These are phyloP conservation scores for Chascanopsetta lugubris DNA, from an alignment of 2,113 vertebrate genomes.

Conservation along the genomic window DNA sequence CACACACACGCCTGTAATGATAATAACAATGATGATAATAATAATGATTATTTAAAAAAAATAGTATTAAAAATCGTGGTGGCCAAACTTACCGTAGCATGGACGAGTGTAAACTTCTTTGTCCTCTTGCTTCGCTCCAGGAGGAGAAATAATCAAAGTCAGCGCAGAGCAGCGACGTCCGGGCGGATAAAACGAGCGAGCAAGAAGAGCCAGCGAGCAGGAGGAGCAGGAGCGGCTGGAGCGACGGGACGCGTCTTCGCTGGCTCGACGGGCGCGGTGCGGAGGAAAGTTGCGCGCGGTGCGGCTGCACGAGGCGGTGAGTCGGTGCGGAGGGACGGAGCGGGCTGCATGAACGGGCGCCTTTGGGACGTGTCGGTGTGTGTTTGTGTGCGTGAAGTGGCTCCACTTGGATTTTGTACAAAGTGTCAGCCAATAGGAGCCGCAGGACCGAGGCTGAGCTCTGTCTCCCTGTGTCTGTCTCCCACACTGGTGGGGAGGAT, in stretches of 20 bases:
- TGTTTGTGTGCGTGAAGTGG: constrained; percentile 76
- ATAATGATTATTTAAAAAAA: no score
- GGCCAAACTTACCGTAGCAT: constrained; percentile 47
- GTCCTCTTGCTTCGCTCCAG: constrained; percentile 57
- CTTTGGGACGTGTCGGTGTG: constrained; percentile 78
- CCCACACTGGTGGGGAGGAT: constrained; percentile 88
- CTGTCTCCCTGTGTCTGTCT: constrained; percentile 78
- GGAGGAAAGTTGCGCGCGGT: constrained; percentile 52
- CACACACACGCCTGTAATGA: no score
- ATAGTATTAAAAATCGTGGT: no score
- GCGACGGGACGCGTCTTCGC: constrained; percentile 32
- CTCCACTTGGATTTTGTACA: constrained; percentile 83
- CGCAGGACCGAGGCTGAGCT: constrained; percentile 85
- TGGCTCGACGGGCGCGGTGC: constrained; percentile 17
- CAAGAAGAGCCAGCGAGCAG: constrained; percentile 4
- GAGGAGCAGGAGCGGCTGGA: not conserved
- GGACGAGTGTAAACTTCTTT: constrained; percentile 55
- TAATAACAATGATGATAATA: constrained; percentile 6
- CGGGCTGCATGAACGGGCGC: constrained; percentile 71
- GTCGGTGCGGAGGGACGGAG: constrained; percentile 60
- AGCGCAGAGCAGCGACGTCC: constrained; percentile 52
- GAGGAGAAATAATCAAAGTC: constrained; percentile 51
- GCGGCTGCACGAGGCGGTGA: constrained; percentile 52
- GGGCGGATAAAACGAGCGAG: constrained; percentile 31
- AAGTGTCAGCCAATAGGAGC: constrained; percentile 81